Percentiles rank a stretch among this genome's conserved stretches.
Conservation (phyloP, 2,113 vertebrate species). For the Corydoras maculifer region DNA sequence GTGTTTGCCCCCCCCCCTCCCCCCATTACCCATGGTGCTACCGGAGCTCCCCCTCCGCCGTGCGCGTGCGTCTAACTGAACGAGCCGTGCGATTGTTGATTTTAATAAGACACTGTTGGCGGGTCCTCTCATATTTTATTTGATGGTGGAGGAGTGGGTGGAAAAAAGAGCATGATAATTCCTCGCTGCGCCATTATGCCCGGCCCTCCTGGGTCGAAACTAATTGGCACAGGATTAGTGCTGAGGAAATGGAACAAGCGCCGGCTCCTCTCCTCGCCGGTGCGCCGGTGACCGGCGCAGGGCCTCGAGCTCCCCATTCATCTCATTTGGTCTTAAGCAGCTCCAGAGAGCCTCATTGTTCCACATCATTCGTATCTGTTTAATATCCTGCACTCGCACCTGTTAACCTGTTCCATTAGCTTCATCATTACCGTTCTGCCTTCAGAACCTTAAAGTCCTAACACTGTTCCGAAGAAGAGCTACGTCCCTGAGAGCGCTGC, state of each 20-base stretch:
- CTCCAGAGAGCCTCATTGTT: not conserved
- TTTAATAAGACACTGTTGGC: constrained; percentile 46
- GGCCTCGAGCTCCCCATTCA: constrained; percentile 16
- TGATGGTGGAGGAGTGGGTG: constrained; percentile 32
- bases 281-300: constrained; percentile 33
- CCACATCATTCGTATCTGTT: not conserved
- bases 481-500: no score
- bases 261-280: constrained; percentile 21
- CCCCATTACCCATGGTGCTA: no score
- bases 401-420: no score
- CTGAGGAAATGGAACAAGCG: constrained; percentile 33
- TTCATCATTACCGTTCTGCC: no score
- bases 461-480: no score
- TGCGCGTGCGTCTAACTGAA: constrained; percentile 38
- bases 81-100: constrained; percentile 33
- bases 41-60: constrained; percentile 2
- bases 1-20: no score
- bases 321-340: constrained; percentile 25
- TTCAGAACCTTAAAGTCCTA: no score
- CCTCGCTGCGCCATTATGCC: constrained; percentile 38
- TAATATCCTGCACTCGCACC: no score
- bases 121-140: constrained; percentile 40
- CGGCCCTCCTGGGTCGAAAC: constrained; percentile 45
- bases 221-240: constrained; percentile 48
- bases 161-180: constrained; percentile 37